Conservation (phyloP, 2,113 vertebrate genomes). For the Percina caprodes region DNA sequence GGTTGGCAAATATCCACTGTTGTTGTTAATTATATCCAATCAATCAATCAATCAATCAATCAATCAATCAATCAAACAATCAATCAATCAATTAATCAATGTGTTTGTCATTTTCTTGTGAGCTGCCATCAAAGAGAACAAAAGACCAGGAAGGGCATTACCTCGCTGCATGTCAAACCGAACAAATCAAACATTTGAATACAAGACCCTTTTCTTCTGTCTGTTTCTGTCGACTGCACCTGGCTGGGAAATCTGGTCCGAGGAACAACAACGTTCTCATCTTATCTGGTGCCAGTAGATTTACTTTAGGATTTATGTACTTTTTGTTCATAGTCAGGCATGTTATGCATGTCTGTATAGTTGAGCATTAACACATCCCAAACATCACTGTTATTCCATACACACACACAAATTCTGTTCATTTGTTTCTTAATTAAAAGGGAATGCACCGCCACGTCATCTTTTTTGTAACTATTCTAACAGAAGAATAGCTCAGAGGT, state of each 20-base stretch:
- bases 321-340: constrained; percentile 3
- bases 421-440: constrained; percentile 36
- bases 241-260: constrained; percentile 40
- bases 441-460: constrained; percentile 3
- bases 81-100: constrained; percentile 23
- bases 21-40: constrained; percentile 55
- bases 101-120: constrained; percentile 33
- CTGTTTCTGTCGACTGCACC: constrained; percentile 27
- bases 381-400: background rate
- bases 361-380: background rate
- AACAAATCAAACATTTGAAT: constrained; percentile 50
- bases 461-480: constrained; percentile 4
- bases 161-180: constrained; percentile 28
- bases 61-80: constrained; percentile 35
- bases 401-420: background rate
- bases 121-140: constrained; percentile 46
- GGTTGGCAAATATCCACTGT: constrained; percentile 51
- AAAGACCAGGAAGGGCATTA: constrained; percentile 36
- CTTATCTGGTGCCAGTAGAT: background rate
- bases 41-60: constrained; percentile 28
- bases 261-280: background rate
- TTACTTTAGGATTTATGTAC: constrained; percentile 3
- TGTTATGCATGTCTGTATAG: background rate
- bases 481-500: constrained; percentile 25
- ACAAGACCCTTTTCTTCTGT: constrained; percentile 16